Evolutionary conservation across 2,797 vertebrate species (phyloP).

Genomic region (Tapirus indicus): DNA sequence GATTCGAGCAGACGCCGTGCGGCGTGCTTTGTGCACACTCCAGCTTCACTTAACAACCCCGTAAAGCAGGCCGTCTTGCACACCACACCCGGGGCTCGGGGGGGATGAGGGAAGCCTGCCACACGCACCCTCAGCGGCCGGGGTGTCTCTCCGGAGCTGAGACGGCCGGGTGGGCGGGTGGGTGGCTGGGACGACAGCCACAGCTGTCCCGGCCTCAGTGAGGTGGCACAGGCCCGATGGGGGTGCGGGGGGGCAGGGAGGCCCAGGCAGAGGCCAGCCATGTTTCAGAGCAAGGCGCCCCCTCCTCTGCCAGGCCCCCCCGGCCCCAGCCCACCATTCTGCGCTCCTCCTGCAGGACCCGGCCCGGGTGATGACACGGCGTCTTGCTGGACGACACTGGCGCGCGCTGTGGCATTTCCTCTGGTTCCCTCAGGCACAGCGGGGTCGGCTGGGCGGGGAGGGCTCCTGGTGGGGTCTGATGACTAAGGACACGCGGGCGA

Average conservation of each 20-base stretch:
- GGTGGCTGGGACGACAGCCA: not conserved
- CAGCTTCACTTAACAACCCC: no score
- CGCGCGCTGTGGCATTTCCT: no score
- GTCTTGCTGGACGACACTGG: not conserved
- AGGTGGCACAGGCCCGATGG: not conserved
- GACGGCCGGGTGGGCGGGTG: not conserved
- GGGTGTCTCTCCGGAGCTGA: not conserved
- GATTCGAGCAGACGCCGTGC: rapidly evolving
- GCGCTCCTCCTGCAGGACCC: rapidly evolving
- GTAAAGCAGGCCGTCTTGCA: not conserved
- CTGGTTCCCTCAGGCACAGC: not conserved
- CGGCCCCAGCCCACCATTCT: not conserved
- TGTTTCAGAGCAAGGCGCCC: not conserved
- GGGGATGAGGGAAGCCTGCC: not conserved
- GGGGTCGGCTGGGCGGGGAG: not conserved
- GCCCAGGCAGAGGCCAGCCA: not conserved
- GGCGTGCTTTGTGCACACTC: not conserved
- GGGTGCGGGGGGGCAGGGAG: not conserved
- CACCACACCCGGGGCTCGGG: not conserved
- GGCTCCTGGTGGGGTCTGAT: not conserved
- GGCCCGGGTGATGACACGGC: not conserved
- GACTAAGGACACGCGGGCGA: not conserved
- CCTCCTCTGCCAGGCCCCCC: not conserved
- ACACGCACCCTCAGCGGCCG: rapidly evolving
- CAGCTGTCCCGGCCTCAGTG: not conserved